Evolutionary conservation across 2,113 vertebrate genomes (phyloP), one percentile per base, ranked within the genome.

Genomic region (Taxidea taxus): DNA sequence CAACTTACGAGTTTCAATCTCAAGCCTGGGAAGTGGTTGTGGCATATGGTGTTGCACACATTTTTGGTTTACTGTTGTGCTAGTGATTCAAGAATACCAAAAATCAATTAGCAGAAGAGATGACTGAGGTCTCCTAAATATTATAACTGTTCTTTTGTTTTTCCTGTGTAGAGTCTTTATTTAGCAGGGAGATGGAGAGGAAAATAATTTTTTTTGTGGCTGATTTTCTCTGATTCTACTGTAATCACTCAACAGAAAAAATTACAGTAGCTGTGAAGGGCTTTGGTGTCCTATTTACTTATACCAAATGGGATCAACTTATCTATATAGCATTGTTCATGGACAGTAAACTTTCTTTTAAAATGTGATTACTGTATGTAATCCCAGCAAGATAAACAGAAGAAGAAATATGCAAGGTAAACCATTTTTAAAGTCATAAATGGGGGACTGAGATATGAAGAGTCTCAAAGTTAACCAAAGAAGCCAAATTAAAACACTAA

Each of bases 1-100:
- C 81, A 95, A 66, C n/a, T 94, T 94, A 93, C 37, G 34, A 93
- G 11, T 91, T 91, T 91, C 86, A 87, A 4, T 62, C 12, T 95
- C 23, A 88, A 92, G 9, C n/a, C 13, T 86, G 62, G 58, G 37
- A 85, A 94, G 37, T 15, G 74, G 42, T 77, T 90, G 56, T 97
- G 94, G 62, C 81, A 82, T 92, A 82, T 1, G 60, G 49, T 20
- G 18, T 29, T 37, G 29, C 60, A 96, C 42, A 81, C 56, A 72
- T 70, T 90, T 95, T 93, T 89, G 89, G 85, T 90, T 95, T 96
- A 54, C 23, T 94, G 25, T 58, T 87, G 72, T 42, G 25, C 4
- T 87, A 60, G 2, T 77, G 87, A 86, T 72, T 86, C 25, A 95
- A 77, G 47, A 95, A 81, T 93, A 89, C 12, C 34, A 64, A 74